Percentiles rank a stretch among this genome's conserved stretches.
These are phyloP conservation scores for Bos indicus DNA, from an alignment of 2,113 vertebrate species.

Conservation along the genomic window DNA sequence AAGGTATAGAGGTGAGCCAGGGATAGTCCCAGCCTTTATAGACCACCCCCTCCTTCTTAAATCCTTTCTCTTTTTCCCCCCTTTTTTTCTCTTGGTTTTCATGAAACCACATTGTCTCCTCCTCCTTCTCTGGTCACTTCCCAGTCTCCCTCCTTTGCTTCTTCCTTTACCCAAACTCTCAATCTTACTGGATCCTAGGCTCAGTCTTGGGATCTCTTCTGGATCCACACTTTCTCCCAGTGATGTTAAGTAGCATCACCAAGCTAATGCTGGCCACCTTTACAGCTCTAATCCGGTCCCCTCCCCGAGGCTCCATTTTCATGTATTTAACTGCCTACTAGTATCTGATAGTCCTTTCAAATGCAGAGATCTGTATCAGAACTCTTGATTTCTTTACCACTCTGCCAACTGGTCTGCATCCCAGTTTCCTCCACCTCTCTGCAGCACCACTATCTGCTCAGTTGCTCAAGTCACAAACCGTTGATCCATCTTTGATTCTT, in stretches of 20 bases:
- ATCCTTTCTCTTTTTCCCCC: not conserved
- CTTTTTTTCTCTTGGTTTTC: not conserved
- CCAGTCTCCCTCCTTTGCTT: not conserved
- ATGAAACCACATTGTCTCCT: not conserved
- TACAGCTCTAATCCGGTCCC: not conserved
- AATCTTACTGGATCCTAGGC: not conserved
- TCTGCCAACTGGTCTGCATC: not conserved
- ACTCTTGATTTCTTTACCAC: not conserved
- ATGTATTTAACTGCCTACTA: not conserved
- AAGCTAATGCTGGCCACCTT: not conserved
- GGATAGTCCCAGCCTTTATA: not conserved
- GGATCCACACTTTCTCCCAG: not conserved
- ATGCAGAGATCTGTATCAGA: not conserved
- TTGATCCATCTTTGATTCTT: not conserved
- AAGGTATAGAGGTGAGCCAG: not conserved
- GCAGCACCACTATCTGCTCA: not conserved
- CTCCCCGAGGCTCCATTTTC: not conserved
- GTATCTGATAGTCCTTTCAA: not conserved
- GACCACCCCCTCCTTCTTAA: not conserved
- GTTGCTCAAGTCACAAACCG: not conserved
- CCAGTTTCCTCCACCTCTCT: not conserved
- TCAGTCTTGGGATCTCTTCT: not conserved
- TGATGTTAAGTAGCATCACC: not conserved
- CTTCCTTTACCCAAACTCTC: not conserved
- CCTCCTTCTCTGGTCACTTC: not conserved